Conservation (phyloP, 1,140 invertebrate species). For the Psix sp. region DNA sequence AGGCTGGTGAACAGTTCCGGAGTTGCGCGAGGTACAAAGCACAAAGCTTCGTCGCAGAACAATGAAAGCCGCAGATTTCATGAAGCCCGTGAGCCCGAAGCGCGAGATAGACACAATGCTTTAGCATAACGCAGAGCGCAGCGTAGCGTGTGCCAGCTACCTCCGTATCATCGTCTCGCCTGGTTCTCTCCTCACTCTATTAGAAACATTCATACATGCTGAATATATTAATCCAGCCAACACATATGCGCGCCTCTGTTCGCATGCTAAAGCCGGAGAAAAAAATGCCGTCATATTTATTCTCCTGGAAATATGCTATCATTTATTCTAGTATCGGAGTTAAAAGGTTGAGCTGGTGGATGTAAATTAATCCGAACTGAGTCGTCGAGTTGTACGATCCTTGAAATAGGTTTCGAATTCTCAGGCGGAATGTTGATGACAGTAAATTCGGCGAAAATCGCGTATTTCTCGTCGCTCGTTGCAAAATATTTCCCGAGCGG, state of each 20-base stretch:
- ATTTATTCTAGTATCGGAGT: no score
- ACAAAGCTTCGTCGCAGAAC: slow-evolving; percentile 76
- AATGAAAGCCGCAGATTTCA: slow-evolving; percentile 77
- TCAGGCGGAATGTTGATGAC: no score
- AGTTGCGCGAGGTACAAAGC: slow-evolving; percentile 74
- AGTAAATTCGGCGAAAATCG: slow-evolving; percentile 7
- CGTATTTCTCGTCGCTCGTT: slow-evolving; percentile 29
- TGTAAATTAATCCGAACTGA: no score
- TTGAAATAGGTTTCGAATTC: no score
- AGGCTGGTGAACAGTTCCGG: slow-evolving; percentile 75
- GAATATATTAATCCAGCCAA: slow-evolving; percentile 76
- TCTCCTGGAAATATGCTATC: no score
- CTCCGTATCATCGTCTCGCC: slow-evolving; percentile 48
- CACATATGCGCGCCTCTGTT: slow-evolving; percentile 61
- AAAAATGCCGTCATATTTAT: slow-evolving; percentile 10
- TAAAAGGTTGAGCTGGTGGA: no score
- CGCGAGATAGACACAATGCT: slow-evolving; percentile 74
- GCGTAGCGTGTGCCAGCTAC: slow-evolving; percentile 59
- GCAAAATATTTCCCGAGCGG: slow-evolving; percentile 35
- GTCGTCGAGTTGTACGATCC: no score
- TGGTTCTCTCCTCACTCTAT: slow-evolving; percentile 46
- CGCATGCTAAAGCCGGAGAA: slow-evolving; percentile 10
- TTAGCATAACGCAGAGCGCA: slow-evolving; percentile 65
- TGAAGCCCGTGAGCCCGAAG: slow-evolving; percentile 72
- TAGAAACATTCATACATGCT: slow-evolving; percentile 75